phyloP scores from a whole-genome alignment of 2,888 invertebrate genomes.

The Dasypolia templi region DNA sequence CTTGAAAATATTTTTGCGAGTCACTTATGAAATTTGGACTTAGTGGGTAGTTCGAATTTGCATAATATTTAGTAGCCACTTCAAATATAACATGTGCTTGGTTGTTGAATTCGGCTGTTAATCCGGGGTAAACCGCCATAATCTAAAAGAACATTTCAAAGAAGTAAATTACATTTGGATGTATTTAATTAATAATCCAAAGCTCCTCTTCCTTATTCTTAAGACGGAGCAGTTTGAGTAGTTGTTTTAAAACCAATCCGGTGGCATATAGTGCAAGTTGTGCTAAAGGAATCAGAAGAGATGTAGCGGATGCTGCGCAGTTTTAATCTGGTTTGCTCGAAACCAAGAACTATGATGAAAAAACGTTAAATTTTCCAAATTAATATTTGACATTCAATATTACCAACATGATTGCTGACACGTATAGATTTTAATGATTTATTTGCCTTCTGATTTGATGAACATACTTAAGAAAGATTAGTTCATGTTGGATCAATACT shows the following conservation, averaged over 20 bases:
- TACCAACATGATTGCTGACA: neutral
- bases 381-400: no score
- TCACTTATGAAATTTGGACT: constrained; percentile 51
- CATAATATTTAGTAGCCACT: constrained; percentile 63
- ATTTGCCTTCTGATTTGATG: neutral
- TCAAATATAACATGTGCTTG: constrained; percentile 65
- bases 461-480: neutral
- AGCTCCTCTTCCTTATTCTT: constrained; percentile 66
- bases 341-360: constrained; percentile 65
- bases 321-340: constrained; percentile 59
- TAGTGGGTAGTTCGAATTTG: constrained; percentile 54
- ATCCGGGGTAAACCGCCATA: constrained; percentile 50
- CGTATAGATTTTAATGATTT: neutral
- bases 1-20: constrained; percentile 57
- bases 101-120: constrained; percentile 50
- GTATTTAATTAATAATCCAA: neutral
- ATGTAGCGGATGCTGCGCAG: constrained; percentile 69
- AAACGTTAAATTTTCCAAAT: neutral
- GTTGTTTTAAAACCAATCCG: constrained; percentile 59
- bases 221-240: constrained; percentile 62
- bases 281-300: constrained; percentile 65
- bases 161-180: neutral
- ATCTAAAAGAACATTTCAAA: constrained; percentile 62
- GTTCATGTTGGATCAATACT: neutral
- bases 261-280: constrained; percentile 61